Evolutionary conservation across 2,113 vertebrate genomes (phyloP), one percentile per base, ranked within the genome.

Genomic region (Tachuris rubrigastra): DNA sequence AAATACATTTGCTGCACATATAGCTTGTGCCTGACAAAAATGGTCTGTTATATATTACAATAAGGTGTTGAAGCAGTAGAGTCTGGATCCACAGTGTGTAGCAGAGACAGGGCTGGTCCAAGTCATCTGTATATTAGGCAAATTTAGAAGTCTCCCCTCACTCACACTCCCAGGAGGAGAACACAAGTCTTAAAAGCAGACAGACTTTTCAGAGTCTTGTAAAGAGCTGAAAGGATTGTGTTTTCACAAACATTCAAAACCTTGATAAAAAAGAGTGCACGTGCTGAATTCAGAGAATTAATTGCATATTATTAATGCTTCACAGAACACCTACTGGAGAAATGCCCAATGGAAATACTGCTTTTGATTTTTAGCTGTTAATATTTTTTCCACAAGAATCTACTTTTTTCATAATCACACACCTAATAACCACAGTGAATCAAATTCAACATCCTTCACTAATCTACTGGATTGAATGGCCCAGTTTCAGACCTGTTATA

Each of bases 401-500:
- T 52, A 59, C 87, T 94, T 94, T 85, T 68, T 92, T 88, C 79
- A 65, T 90, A 86, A 77, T 86, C 68, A 90, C 47, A 86, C 9
- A 58, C 35, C 52, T 88, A 92, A 88, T 80, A 90, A 90, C 56
- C 2, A 2, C 47, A 77, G 72, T 71, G 82, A 90, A 88, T 80
- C 59, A 86, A 93, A 94, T 88, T 90, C 95, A 88, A 77, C 76
- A 78, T 86, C 67, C 72, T 84, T 76, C 44, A 52, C 79, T 76
- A 46, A 89, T 53, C 81, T 90, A 55, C 63, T 67, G 59, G 60
- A 74, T 55, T 77, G 55, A 93, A 92, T 41, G 47, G 85, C 71
- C 35, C 27, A 33, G 30, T 73, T 94, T 78, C 87, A 93, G 63
- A 50, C 44, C 30, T 73, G 55, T 37, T 74, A 5, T 19, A 93